Base-by-base conservation (phyloP, 2,797 vertebrate species). In the Dendrocincla fuliginosa region DNA sequence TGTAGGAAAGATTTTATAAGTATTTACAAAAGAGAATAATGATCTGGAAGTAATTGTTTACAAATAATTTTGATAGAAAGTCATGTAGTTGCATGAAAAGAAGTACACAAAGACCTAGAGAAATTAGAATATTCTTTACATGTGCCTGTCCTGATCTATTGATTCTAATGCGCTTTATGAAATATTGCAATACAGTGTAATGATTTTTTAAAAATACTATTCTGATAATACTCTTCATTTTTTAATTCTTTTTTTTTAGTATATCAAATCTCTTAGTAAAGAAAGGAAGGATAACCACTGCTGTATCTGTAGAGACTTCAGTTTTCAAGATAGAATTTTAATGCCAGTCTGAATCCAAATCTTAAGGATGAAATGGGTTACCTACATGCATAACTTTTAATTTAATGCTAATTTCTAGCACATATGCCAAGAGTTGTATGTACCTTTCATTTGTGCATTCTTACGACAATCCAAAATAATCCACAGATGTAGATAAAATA, bases 11-110 rank as follows among this genome's bases (percentile, higher is more conserved):
- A 87, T 89, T 94, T 95, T 95, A 56, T 59, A 84, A 68, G 46
- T 95, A 85, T 93, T 90, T 95, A 53, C 57, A 92, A 93, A 89
- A 91, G 50, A 94, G 74, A 96, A 93, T 84, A 92, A 95, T 92
- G 79, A 59, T 90, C 85, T 93, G 88, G 73, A 95, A 87, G 25
- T 15, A 88, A 96, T 94, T 93, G 53, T 84, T 96, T 95, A 75
- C 55, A 70, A 76, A 89, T 55, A 78, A 74, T 95, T n/a, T 13
- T 28, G 89, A 67, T 93, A 86, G 42, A 32, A 96, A 79, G 42
- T 91, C 91, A 49, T 73, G 11, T 83, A 96, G 44, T 74, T 89
- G 22, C 74, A 75, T 44, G 33, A 70, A 81, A 89, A 52, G 46
- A 27, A 76, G 16, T 56, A 28, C 18, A 56, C 5, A 70, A 37